Evolutionary conservation across 2,797 vertebrate genomes (phyloP), one percentile per base, ranked within the genome.

Genomic region (Myripristis jacobus): DNA sequence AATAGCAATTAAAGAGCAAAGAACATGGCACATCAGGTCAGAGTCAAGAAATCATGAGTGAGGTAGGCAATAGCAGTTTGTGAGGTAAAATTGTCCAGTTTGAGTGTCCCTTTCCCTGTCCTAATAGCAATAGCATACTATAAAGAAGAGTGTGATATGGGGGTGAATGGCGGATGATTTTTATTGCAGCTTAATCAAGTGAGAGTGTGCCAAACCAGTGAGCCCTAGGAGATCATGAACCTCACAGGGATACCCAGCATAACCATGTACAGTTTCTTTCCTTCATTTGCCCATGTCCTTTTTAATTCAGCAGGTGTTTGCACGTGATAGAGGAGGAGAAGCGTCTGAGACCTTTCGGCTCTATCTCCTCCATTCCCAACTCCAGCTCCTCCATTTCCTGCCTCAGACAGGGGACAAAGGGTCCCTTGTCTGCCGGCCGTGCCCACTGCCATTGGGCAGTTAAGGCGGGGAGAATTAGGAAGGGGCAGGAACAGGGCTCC

Each of bases 391-490:
- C 72, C 52, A 78, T 80, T 87, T 88, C 81, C 88, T 87, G 75
- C 80, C 82, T 87, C 74, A 77, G 73, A 75, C 34, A 7, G 44
- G 43, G 72, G 76, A 93, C 93, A 95, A 95, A 92, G 90, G 80
- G 70, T 63, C 75, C 79, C 77, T 94, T 95, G 94, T 95, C 60
- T 66, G 56, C 29, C n/a, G 64, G 79, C 77, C 4, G 41, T 87
- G 83, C 78, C 85, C 77, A 81, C 77, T 77, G 72, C 70, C 80
- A 86, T 70, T 82, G 87, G 90, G 90, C 89, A 88, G 82, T 88
- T 82, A 88, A 90, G 91, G 92, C 88, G 91, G 92, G 89, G 92
- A 93, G 86, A 93, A 93, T 92, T 89, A 92, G 90, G 88, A 89
- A 91, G 87, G 90, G 91, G 91, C 91, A 91, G 85, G 91, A 91